Evolutionary conservation across 2,797 vertebrate genomes (phyloP).

Genomic region (Poliocrania exsul): DNA sequence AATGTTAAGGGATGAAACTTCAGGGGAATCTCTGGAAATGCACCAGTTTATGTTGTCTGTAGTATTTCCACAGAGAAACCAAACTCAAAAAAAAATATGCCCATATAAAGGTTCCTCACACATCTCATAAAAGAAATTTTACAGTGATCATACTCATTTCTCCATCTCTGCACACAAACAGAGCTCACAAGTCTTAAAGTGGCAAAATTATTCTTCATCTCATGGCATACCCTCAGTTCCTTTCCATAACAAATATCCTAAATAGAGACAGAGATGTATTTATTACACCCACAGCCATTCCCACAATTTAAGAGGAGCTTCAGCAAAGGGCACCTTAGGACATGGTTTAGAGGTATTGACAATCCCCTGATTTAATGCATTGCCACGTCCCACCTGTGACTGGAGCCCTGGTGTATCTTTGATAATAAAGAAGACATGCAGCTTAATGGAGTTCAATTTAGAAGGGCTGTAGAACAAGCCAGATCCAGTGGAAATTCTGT

Average conservation of each 20-base stretch:
- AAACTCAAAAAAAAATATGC: background rate
- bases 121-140: background rate
- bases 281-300: background rate
- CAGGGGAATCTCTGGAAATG: background rate
- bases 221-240: background rate
- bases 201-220: background rate
- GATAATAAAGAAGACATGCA: constrained; percentile 7
- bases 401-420: background rate
- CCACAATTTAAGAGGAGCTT: background rate
- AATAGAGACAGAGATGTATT: background rate
- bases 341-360: background rate
- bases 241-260: background rate
- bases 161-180: background rate
- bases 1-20: background rate
- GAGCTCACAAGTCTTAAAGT: background rate
- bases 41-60: background rate
- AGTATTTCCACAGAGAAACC: background rate
- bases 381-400: background rate
- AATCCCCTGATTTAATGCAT: constrained; percentile 35
- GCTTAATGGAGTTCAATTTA: constrained; percentile 40
- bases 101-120: background rate
- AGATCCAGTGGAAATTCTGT: constrained; percentile 3
- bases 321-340: constrained; percentile 16
- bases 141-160: background rate
- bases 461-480: constrained; percentile 27